Conservation (phyloP, 92 coral and sea anemone genomes). For the Epizoanthus illoricatus region DNA sequence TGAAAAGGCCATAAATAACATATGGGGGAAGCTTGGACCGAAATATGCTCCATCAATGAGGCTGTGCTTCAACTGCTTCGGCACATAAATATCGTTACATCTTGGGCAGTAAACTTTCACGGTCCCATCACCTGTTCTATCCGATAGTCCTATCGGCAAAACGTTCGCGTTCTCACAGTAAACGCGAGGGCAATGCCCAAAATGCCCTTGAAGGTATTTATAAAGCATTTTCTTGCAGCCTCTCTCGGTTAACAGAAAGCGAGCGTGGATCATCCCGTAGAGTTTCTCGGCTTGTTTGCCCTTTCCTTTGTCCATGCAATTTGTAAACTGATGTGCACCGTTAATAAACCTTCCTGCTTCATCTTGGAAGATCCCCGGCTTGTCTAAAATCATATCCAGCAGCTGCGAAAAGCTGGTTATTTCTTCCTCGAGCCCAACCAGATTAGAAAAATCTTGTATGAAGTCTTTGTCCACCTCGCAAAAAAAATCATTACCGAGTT, state of each 20-base stretch:
- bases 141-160: slow-evolving; percentile 81
- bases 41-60: slow-evolving; percentile 83
- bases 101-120: slow-evolving; percentile 83
- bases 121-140: slow-evolving; percentile 80
- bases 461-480: slow-evolving; percentile 90
- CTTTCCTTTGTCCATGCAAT: slow-evolving; percentile 50
- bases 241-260: slow-evolving; percentile 69
- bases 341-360: slow-evolving; percentile 57
- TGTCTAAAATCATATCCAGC: slow-evolving; percentile 65
- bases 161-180: slow-evolving; percentile 74
- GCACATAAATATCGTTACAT: slow-evolving; percentile 76
- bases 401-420: slow-evolving; percentile 66
- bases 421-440: slow-evolving; percentile 80
- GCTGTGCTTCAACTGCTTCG: slow-evolving; percentile 67
- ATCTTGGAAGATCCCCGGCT: slow-evolving; percentile 42
- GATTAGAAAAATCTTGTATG: slow-evolving; percentile 73
- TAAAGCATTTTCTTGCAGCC: slow-evolving; percentile 82
- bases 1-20: slow-evolving; percentile 87
- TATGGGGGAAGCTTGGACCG: slow-evolving; percentile 84
- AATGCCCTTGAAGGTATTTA: slow-evolving; percentile 79
- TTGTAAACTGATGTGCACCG: slow-evolving; percentile 53
- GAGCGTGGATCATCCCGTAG: slow-evolving; percentile 80
- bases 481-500: slow-evolving; percentile 84
- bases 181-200: slow-evolving; percentile 86
- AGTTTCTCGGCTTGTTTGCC: slow-evolving; percentile 71